phyloP scores from a whole-genome alignment of 2,113 vertebrate genomes.

The Apus apus region DNA sequence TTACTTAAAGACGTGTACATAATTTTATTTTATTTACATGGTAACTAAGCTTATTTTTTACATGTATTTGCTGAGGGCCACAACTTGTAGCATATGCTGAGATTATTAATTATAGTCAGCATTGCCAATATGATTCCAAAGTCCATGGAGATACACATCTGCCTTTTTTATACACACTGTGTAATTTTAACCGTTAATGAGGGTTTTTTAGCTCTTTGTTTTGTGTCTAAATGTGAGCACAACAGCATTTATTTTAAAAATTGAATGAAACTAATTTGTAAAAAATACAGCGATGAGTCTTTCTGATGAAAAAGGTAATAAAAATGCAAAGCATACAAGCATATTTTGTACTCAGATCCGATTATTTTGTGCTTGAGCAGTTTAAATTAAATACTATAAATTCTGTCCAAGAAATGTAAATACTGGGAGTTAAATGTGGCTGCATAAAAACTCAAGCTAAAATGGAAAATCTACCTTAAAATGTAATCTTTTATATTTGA shows the following conservation, averaged over 20 bases:
- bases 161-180: background rate
- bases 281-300: background rate
- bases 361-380: slow-evolving; percentile 1
- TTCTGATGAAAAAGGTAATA: slow-evolving; percentile 37
- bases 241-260: slow-evolving; percentile 18
- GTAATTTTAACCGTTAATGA: background rate
- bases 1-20: background rate
- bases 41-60: background rate
- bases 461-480: background rate
- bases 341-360: background rate
- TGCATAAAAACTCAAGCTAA: background rate
- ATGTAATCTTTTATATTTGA: background rate
- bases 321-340: background rate
- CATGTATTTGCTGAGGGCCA: background rate
- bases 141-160: background rate
- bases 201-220: background rate
- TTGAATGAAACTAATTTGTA: slow-evolving; percentile 6
- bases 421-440: background rate
- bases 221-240: background rate
- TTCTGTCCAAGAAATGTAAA: slow-evolving; percentile 16
- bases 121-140: background rate
- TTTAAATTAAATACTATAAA: slow-evolving; percentile 59
- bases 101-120: background rate
- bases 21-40: slow-evolving; percentile 50
- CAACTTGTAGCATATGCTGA: background rate